A percentile compares a stretch with the other conserved stretches of the same genome.
These are phyloP conservation scores for Drosophila simulans DNA, from an alignment of 1,140 invertebrate genomes.

Conservation along the genomic window DNA sequence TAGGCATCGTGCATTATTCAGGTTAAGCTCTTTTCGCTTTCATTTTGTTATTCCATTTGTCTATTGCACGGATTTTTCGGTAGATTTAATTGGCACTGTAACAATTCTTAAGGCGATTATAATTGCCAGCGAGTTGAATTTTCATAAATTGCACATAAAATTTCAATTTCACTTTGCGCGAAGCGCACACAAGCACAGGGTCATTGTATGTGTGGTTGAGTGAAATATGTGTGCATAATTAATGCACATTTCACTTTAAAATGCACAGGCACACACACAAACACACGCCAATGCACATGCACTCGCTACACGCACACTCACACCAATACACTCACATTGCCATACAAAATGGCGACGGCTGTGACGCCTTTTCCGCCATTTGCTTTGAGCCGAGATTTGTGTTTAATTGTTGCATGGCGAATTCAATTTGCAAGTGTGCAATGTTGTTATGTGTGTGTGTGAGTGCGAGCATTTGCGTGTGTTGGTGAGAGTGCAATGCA, in stretches of 20 bases:
- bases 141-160: constrained; percentile 40
- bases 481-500: constrained; percentile 29
- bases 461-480: constrained; percentile 14
- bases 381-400: constrained; percentile 79
- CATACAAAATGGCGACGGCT: constrained; percentile 67
- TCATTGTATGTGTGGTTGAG: constrained; percentile 28
- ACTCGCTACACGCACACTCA: constrained; percentile 38
- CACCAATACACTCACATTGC: constrained; percentile 20
- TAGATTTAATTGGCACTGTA: constrained; percentile 23
- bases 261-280: constrained; percentile 61
- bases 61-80: constrained; percentile 7
- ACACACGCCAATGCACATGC: constrained; percentile 16
- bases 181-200: constrained; percentile 32
- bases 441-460: not conserved
- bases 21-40: constrained; percentile 16
- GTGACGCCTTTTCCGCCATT: constrained; percentile 57
- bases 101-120: constrained; percentile 37
- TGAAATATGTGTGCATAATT: constrained; percentile 73
- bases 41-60: constrained; percentile 5
- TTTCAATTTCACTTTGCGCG: constrained; percentile 70
- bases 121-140: constrained; percentile 22
- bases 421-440: constrained; percentile 65
- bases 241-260: constrained; percentile 82
- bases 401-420: constrained; percentile 81
- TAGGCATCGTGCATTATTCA: not conserved